phyloP scores from a whole-genome alignment of 1,140 invertebrate genomes.

The Drosophila nasuta region DNA sequence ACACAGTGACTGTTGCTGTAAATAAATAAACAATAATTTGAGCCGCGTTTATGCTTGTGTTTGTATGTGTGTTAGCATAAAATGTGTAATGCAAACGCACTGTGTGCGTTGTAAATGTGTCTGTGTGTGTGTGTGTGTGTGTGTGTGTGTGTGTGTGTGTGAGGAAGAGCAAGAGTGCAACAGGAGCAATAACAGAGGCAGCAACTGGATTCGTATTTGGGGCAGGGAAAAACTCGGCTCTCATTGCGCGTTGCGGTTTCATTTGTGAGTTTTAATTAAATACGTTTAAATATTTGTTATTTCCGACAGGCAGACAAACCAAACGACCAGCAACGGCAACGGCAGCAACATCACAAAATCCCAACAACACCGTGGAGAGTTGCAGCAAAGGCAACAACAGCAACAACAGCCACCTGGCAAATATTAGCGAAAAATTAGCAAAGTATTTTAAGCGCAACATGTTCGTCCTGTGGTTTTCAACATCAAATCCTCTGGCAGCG shows the following conservation, averaged over 20 bases:
- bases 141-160: too few species aligned
- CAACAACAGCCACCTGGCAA: constrained; percentile 60
- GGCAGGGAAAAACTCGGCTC: constrained; percentile 23
- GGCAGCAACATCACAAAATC: constrained; percentile 25
- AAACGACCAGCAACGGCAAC: constrained; percentile 38
- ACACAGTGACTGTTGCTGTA: constrained; percentile 53
- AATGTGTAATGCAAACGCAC: constrained; percentile 51
- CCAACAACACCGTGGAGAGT: constrained; percentile 9
- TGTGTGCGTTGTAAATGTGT: neutral
- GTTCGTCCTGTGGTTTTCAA: constrained; percentile 74
- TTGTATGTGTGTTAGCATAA: constrained; percentile 20
- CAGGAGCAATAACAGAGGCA: neutral
- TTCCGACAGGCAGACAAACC: constrained; percentile 71
- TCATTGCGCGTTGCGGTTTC: constrained; percentile 72
- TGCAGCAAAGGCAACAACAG: neutral
- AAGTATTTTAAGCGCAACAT: constrained; percentile 80
- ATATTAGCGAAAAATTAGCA: constrained; percentile 82
- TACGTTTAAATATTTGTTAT: constrained; percentile 82
- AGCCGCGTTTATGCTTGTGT: constrained; percentile 36
- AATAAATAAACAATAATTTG: constrained; percentile 80
- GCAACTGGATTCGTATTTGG: constrained; percentile 3
- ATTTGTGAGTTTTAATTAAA: constrained; percentile 83
- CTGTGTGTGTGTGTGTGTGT: neutral
- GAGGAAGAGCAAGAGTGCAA: constrained; percentile 5
- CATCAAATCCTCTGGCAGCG: constrained; percentile 50